A percentile compares a stretch with the other conserved stretches of the same genome.
Conservation (phyloP, 1,140 invertebrate genomes). For the Brachionus plicatilis region DNA sequence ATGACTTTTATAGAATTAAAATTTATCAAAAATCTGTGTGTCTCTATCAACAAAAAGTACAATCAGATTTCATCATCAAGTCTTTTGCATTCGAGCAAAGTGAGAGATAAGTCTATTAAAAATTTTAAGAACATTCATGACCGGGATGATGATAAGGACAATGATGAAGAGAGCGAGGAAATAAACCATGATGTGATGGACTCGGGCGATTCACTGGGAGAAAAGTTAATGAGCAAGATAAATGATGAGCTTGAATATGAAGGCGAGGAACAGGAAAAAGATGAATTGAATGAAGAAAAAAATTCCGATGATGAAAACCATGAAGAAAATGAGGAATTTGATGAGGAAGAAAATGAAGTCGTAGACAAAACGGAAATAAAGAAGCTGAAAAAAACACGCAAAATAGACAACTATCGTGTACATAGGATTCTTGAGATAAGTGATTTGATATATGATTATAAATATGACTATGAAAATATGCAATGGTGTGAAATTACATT, state of each 20-base stretch:
- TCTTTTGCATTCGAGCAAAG: not conserved
- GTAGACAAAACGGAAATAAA: conserved; percentile 44
- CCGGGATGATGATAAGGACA: conserved; percentile 20
- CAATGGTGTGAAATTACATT: conserved; percentile 71
- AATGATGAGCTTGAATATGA: conserved; percentile 41
- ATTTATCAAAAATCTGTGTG: conserved; percentile 32
- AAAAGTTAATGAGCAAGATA: conserved; percentile 19
- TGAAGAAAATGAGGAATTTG: conserved; percentile 57
- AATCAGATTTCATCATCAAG: conserved; percentile 22
- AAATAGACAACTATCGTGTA: not conserved
- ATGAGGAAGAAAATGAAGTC: conserved; percentile 62
- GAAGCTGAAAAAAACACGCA: conserved; percentile 35
- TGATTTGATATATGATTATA: conserved; percentile 63
- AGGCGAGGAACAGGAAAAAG: conserved; percentile 41
- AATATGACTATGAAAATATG: conserved; percentile 67
- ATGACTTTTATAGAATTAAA: conserved; percentile 5
- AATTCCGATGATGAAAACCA: conserved; percentile 50
- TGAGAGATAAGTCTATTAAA: conserved; percentile 13
- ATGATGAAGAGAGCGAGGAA: conserved; percentile 6
- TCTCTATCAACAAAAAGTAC: conserved; percentile 34
- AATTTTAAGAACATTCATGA: conserved; percentile 22
- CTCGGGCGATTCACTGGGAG: conserved; percentile 12
- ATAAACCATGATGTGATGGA: not conserved
- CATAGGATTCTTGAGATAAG: conserved; percentile 22
- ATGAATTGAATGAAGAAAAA: conserved; percentile 46